A percentile compares a stretch with the other conserved stretches of the same genome.
Evolutionary conservation across 2,888 invertebrate species (phyloP).

Genomic region (Xiphydria camelus): DNA sequence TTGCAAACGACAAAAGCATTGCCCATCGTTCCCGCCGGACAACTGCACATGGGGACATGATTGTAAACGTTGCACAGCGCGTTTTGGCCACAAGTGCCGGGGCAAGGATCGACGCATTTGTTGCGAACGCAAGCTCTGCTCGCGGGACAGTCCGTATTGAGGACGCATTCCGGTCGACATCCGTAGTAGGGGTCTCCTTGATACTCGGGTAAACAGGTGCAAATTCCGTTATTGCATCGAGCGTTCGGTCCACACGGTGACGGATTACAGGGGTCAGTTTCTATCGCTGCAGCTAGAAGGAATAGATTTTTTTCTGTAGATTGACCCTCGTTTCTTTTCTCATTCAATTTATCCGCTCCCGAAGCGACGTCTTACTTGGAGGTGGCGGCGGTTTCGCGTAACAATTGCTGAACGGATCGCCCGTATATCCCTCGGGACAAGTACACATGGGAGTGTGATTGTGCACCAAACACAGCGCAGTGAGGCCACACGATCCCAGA

Average conservation of each 20-base stretch:
- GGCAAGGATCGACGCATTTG: conserved; percentile 60
- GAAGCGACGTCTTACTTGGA: conserved; percentile 23
- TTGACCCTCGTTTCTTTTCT: too few species aligned
- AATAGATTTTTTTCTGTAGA: conserved; percentile 1
- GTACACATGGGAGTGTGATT: conserved; percentile 81
- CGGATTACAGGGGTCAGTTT: conserved; percentile 64
- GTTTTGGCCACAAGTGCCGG: conserved; percentile 58
- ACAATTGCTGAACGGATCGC: conserved; percentile 75
- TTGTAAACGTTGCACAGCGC: conserved; percentile 58
- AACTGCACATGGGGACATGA: conserved; percentile 61
- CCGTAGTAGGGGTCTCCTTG: conserved; percentile 75
- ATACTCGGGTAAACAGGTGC: conserved; percentile 69
- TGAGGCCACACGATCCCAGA: conserved; percentile 70
- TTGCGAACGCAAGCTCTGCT: conserved; percentile 56
- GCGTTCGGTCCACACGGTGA: conserved; percentile 75
- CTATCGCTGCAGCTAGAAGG: conserved; percentile 28
- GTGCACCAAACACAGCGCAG: conserved; percentile 74
- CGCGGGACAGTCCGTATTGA: conserved; percentile 58
- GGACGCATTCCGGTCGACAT: conserved; percentile 64
- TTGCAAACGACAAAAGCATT: conserved; percentile 57
- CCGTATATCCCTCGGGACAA: conserved; percentile 77
- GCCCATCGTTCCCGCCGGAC: conserved; percentile 58
- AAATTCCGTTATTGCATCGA: conserved; percentile 48
- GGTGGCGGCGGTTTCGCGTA: conserved; percentile 60
- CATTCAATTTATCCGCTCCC: neutral